Conservation (phyloP, 2,113 vertebrate genomes). For the Acrocephalus arundinaceus region DNA sequence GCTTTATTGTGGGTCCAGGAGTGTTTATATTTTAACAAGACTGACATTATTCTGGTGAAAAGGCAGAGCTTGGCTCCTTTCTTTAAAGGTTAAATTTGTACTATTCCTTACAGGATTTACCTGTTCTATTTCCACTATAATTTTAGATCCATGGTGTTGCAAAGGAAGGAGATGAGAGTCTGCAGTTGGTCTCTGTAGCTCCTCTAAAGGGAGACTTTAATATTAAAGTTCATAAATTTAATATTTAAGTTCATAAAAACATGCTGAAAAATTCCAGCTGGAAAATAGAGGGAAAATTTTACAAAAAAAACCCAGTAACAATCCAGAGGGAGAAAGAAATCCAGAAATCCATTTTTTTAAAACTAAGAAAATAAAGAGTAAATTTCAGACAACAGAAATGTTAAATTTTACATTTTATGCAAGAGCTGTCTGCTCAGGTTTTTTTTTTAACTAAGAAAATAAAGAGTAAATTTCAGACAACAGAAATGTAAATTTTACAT, state of each 20-base stretch:
- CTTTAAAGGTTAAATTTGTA: neutral
- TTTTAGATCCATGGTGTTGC: neutral
- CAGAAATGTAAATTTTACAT: neutral
- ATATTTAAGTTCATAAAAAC: neutral
- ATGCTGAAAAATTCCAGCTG: neutral
- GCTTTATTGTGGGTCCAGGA: neutral
- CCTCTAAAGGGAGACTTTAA: neutral
- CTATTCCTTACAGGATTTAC: neutral
- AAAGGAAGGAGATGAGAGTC: neutral
- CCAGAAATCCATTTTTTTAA: neutral
- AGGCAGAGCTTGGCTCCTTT: neutral
- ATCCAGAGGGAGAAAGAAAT: neutral
- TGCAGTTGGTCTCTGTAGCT: neutral
- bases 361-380: neutral
- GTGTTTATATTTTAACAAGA: neutral
- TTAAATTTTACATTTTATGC: neutral
- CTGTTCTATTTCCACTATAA: neutral
- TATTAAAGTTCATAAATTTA: neutral
- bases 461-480: neutral
- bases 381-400: neutral
- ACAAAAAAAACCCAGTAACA: neutral
- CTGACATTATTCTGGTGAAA: neutral
- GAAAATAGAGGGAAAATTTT: neutral
- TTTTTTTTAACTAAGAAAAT: neutral
- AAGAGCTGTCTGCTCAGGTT: neutral